Conservation (phyloP, 1,140 invertebrate species). For the Halictus rubicundus region DNA sequence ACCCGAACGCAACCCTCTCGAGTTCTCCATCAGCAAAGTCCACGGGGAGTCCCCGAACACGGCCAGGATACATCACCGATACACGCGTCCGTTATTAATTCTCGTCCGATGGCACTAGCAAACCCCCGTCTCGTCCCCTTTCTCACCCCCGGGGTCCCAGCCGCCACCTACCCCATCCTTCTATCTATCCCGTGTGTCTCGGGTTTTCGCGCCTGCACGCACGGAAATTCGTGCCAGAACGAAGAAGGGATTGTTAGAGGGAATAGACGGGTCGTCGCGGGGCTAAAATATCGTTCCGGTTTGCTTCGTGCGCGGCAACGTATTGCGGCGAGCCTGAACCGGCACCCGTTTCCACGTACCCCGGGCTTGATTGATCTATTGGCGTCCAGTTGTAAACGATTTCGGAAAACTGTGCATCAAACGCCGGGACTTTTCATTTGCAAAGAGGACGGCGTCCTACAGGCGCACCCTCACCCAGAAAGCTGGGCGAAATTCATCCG, state of each 20-base stretch:
- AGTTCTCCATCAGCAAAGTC: constrained; percentile 68
- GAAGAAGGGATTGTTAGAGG: constrained; percentile 40
- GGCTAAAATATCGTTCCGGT: constrained; percentile 48
- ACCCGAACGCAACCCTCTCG: constrained; percentile 51
- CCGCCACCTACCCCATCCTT: constrained; percentile 3
- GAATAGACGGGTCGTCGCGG: constrained; percentile 30
- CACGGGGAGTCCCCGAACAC: constrained; percentile 64
- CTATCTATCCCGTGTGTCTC: constrained; percentile 27
- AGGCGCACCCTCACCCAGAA: no score
- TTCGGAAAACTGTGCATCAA: constrained; percentile 7
- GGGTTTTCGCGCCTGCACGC: constrained; percentile 43
- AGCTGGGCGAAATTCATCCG: no score
- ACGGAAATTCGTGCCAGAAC: constrained; percentile 55
- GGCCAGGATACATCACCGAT: constrained; percentile 59
- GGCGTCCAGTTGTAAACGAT: constrained; percentile 6
- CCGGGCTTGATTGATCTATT: constrained; percentile 32
- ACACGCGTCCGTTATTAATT: constrained; percentile 70
- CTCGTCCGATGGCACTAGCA: constrained; percentile 46
- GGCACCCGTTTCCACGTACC: constrained; percentile 1
- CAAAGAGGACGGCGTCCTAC: background rate
- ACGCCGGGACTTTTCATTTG: background rate
- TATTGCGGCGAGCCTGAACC: constrained; percentile 16
- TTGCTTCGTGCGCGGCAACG: constrained; percentile 37
- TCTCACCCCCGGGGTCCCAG: no score
- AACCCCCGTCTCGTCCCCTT: no score